phyloP scores from a whole-genome alignment of 2,888 invertebrate species.

The Metalampra italica region DNA sequence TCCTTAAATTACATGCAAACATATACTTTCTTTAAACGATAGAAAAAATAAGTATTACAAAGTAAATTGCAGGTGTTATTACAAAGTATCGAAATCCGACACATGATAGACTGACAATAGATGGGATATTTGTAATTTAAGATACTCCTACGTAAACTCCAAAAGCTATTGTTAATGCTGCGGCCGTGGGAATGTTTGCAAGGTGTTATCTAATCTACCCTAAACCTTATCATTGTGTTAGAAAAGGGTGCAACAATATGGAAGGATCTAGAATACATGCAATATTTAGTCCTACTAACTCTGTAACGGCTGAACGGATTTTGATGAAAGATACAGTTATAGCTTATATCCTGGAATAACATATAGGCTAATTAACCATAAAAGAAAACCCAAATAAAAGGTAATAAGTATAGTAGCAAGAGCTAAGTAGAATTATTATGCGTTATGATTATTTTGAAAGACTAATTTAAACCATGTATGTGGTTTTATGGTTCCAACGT shows the following conservation, averaged over 20 bases:
- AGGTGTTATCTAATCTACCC: constrained; percentile 14
- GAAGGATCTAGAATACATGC: too few species aligned
- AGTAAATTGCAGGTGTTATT: constrained; percentile 19
- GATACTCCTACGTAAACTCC: constrained; percentile 10
- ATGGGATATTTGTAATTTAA: constrained; percentile 18
- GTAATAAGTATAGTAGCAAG: too few species aligned
- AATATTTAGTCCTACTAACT: too few species aligned
- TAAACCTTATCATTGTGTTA: not conserved
- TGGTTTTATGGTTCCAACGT: not conserved
- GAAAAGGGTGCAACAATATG: constrained; percentile 2
- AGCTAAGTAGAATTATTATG: not conserved
- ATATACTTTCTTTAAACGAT: not conserved
- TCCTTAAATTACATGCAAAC: not conserved
- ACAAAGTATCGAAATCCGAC: constrained; percentile 21
- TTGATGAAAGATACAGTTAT: too few species aligned
- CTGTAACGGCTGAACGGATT: too few species aligned
- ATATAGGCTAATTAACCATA: too few species aligned
- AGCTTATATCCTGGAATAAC: too few species aligned
- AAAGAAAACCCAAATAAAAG: too few species aligned
- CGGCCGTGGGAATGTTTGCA: constrained; percentile 16
- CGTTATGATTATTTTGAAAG: too few species aligned
- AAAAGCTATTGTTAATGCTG: constrained; percentile 3
- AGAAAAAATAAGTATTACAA: not conserved
- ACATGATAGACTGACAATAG: constrained; percentile 22
- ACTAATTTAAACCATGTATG: not conserved